Conservation (phyloP, 2,113 vertebrate genomes). For the Strix uralensis region DNA sequence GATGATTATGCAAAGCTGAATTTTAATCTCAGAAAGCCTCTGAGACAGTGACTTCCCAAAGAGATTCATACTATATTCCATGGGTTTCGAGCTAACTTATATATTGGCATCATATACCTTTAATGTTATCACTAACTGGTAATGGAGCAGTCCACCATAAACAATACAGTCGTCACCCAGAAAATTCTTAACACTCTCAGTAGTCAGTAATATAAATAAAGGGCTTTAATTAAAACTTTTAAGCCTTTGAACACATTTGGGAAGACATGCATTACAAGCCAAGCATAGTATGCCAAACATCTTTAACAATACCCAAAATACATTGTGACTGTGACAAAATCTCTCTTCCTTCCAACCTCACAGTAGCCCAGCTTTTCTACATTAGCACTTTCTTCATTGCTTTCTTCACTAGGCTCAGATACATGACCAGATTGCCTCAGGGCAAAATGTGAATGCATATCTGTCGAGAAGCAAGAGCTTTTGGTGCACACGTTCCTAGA, state of each 20-base stretch:
- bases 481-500: background rate
- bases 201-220: background rate
- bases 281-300: background rate
- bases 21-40: background rate
- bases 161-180: background rate
- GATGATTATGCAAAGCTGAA: background rate
- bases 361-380: background rate
- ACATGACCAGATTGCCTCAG: background rate
- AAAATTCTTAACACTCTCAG: background rate
- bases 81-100: background rate
- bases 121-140: background rate
- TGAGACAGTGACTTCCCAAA: background rate
- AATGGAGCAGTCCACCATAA: background rate
- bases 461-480: background rate
- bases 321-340: background rate
- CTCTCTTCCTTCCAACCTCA: background rate
- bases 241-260: background rate
- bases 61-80: background rate
- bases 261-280: background rate
- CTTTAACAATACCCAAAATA: background rate
- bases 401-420: background rate
- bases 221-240: background rate
- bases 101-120: background rate
- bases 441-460: background rate
- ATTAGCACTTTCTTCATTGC: background rate